Conservation (phyloP, 2,888 invertebrate genomes). For the Fragum sueziense region DNA sequence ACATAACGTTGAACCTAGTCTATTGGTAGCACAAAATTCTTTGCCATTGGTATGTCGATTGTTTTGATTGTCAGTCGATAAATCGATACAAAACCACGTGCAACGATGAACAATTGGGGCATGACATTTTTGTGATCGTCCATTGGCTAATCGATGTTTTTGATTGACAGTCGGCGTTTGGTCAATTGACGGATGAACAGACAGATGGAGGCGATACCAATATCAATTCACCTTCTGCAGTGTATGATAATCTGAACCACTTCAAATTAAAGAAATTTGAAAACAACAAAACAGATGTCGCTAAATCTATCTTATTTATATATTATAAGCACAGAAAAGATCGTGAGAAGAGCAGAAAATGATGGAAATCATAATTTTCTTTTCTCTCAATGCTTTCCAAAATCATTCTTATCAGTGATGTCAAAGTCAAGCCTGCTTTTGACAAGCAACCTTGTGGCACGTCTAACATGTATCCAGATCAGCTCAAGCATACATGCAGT, state of each 20-base stretch:
- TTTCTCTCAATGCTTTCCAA: background rate
- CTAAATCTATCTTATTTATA: background rate
- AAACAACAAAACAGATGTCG: background rate
- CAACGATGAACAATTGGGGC: too few relatives aligned
- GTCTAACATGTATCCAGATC: too few relatives aligned
- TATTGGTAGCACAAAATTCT: too few relatives aligned
- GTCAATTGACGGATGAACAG: too few relatives aligned
- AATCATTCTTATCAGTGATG: background rate
- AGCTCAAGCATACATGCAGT: too few relatives aligned
- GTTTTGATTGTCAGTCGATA: too few relatives aligned
- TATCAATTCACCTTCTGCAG: background rate
- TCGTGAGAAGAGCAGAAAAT: background rate
- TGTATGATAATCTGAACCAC: background rate
- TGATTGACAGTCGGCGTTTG: too few relatives aligned
- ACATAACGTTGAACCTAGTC: too few relatives aligned
- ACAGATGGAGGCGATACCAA: background rate
- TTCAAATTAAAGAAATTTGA: background rate
- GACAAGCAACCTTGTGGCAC: background rate
- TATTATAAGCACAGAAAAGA: background rate
- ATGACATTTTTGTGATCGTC: too few relatives aligned
- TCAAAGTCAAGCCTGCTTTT: background rate
- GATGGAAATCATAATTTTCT: background rate
- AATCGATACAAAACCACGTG: too few relatives aligned
- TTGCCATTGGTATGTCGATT: too few relatives aligned
- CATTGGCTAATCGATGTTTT: too few relatives aligned